Evolutionary conservation across 1,140 invertebrate species (phyloP).

Genomic region (Agrypnia vestita): DNA sequence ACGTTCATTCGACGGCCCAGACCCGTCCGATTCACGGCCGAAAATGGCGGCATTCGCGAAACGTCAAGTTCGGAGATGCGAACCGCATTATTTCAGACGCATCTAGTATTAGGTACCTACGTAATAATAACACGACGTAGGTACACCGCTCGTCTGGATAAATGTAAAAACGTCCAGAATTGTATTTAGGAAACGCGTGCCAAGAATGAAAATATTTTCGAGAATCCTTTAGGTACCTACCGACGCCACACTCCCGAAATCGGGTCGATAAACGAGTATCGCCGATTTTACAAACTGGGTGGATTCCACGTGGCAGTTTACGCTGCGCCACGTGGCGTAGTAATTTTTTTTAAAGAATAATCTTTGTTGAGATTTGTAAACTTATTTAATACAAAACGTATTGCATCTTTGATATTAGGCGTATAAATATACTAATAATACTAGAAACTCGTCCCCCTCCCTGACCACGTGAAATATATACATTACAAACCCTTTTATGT

Average conservation of each 20-base stretch:
- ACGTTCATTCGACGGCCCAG: background rate
- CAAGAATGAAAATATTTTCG: too few species aligned
- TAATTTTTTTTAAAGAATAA: background rate
- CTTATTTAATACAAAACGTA: background rate
- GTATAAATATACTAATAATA: too few species aligned
- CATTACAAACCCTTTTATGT: too few species aligned
- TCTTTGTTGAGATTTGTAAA: background rate
- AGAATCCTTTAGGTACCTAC: background rate
- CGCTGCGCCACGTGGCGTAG: background rate
- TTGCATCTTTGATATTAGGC: too few species aligned
- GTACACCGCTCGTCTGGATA: too few species aligned
- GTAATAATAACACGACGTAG: too few species aligned
- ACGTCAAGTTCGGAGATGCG: background rate
- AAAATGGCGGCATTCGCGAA: slow-evolving; percentile 7
- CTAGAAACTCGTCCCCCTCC: too few species aligned
- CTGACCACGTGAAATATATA: too few species aligned
- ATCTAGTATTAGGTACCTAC: too few species aligned
- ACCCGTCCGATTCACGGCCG: background rate
- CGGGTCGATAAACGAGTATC: background rate
- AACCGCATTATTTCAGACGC: background rate
- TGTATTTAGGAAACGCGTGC: too few species aligned
- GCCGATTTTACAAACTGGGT: slow-evolving; percentile 3
- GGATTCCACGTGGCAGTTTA: background rate
- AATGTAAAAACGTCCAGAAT: too few species aligned
- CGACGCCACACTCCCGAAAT: background rate